A percentile compares a stretch with the other conserved stretches of the same genome.
Evolutionary conservation across 2,888 invertebrate genomes (phyloP).

Genomic region (Ethmia dodecea): DNA sequence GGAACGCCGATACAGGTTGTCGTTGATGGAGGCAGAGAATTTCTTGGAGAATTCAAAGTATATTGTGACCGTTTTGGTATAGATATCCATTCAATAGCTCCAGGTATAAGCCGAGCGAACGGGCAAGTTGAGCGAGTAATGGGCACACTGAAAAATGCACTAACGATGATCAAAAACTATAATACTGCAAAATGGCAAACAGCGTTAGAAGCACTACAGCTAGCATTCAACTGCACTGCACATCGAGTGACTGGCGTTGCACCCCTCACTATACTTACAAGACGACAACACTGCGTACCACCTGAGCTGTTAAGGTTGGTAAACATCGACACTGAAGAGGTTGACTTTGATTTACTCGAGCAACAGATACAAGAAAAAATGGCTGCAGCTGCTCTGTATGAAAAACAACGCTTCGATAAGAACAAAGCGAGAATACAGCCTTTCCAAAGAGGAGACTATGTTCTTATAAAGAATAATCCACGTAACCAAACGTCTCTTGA

Average conservation of each 20-base stretch:
- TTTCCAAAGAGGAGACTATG: constrained; percentile 15
- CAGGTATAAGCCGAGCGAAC: constrained; percentile 15
- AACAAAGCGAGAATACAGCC: constrained; percentile 10
- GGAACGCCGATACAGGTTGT: constrained; percentile 17
- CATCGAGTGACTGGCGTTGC: constrained; percentile 19
- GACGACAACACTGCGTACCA: constrained; percentile 18
- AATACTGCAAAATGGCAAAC: constrained; percentile 20
- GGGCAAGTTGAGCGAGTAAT: constrained; percentile 19
- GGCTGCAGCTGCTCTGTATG: neutral
- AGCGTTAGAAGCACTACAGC: constrained; percentile 18
- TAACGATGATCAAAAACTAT: constrained; percentile 19
- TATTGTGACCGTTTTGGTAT: constrained; percentile 13
- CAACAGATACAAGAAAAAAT: neutral
- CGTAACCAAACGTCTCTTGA: constrained; percentile 20
- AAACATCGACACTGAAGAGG: constrained; percentile 11
- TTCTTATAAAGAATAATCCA: constrained; percentile 24
- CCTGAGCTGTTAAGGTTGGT: constrained; percentile 19
- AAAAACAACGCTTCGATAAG: constrained; percentile 18
- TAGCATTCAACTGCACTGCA: constrained; percentile 22
- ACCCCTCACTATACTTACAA: constrained; percentile 19
- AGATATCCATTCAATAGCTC: constrained; percentile 16
- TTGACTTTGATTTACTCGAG: constrained; percentile 10
- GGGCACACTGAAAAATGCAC: constrained; percentile 18
- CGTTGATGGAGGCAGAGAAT: constrained; percentile 18
- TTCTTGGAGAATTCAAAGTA: constrained; percentile 14